phyloP scores from a whole-genome alignment of 2,888 invertebrate genomes.

The Operophtera brumata region DNA sequence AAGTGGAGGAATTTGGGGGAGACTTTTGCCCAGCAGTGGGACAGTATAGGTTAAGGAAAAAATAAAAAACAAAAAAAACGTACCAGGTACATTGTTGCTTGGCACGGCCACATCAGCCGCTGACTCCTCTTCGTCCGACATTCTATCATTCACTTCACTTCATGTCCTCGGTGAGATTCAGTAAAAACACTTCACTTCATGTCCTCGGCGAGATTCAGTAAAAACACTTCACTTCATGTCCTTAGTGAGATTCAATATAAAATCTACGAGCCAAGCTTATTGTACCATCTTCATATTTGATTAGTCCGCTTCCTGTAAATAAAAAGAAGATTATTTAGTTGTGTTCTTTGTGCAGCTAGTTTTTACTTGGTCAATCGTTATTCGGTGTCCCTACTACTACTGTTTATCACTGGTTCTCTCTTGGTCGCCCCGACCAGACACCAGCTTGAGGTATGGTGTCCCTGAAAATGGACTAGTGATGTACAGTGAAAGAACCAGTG shows the following conservation, averaged over 20 bases:
- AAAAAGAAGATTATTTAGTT: background rate
- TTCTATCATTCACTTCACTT: conserved; percentile 45
- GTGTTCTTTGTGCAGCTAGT: background rate
- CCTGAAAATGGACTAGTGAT: too few relatives aligned
- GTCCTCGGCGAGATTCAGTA: conserved; percentile 47
- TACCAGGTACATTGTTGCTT: conserved; percentile 72
- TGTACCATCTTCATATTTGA: conserved; percentile 13
- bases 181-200: conserved; percentile 40
- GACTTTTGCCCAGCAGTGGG: too few relatives aligned
- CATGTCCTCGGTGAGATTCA: conserved; percentile 48
- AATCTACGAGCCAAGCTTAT: conserved; percentile 27
- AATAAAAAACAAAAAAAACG: too few relatives aligned
- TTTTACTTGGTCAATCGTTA: too few relatives aligned
- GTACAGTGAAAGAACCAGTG: too few relatives aligned
- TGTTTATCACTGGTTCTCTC: too few relatives aligned
- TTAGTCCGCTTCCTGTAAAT: conserved; percentile 13
- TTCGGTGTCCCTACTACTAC: too few relatives aligned
- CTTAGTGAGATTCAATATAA: conserved; percentile 50
- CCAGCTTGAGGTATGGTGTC: too few relatives aligned
- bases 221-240: conserved; percentile 41
- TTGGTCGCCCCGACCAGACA: too few relatives aligned
- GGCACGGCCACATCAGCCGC: conserved; percentile 71
- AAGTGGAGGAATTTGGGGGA: too few relatives aligned
- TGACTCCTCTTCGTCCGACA: conserved; percentile 77
- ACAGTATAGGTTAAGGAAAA: too few relatives aligned